Evolutionary conservation across 2,888 invertebrate genomes (phyloP).

Genomic region (Macrosiphum euphorbiae): DNA sequence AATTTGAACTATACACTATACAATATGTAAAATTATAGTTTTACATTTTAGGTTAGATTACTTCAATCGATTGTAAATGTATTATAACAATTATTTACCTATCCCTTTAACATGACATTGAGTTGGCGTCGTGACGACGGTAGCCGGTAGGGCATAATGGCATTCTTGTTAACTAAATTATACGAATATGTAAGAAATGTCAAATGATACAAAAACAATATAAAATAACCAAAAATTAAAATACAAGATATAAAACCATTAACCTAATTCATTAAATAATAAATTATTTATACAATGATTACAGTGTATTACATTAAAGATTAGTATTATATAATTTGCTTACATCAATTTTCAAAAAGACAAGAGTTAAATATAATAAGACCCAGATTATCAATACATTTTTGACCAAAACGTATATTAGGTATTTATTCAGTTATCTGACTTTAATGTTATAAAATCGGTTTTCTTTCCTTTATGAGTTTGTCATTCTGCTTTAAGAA

Average conservation of each 20-base stretch:
- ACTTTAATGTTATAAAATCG: neutral
- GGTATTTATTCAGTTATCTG: too few species aligned
- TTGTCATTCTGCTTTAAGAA: neutral
- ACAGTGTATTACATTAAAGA: neutral
- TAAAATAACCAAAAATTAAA: neutral
- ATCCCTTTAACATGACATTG: too few species aligned
- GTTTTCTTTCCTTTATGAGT: neutral
- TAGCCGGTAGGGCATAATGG: neutral
- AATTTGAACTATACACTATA: too few species aligned
- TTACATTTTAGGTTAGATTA: too few species aligned
- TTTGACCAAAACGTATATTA: neutral
- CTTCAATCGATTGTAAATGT: too few species aligned
- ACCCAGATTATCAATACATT: neutral
- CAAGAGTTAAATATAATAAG: neutral
- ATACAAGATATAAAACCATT: neutral
- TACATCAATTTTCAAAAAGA: too few species aligned
- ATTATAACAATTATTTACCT: too few species aligned
- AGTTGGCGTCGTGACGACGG: too few species aligned
- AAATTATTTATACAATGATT: neutral
- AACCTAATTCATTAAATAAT: neutral
- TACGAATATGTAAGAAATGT: neutral
- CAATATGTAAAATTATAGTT: too few species aligned
- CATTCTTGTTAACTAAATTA: neutral
- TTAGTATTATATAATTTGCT: neutral
- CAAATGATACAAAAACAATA: neutral